Evolutionary conservation across 2,113 vertebrate genomes (phyloP).

Genomic region (Xiphophorus hellerii): DNA sequence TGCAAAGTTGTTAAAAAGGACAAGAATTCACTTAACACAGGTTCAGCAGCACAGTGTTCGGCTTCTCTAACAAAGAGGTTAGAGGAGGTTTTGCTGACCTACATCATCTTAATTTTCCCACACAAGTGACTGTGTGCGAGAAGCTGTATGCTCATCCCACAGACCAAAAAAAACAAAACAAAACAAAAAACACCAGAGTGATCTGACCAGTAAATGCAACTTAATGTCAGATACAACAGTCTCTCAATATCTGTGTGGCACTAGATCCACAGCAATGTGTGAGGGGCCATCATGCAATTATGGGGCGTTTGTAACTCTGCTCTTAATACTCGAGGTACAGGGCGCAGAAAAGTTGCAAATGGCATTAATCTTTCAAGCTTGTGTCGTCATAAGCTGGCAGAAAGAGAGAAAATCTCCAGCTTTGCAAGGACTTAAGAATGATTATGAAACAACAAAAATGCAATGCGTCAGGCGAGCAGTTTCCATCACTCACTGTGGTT

Average conservation of each 20-base stretch:
- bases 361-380: slow-evolving; percentile 70
- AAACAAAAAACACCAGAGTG: slow-evolving; percentile 13
- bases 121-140: slow-evolving; percentile 2
- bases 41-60: background rate
- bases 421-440: slow-evolving; percentile 67
- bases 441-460: slow-evolving; percentile 71
- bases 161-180: slow-evolving; percentile 15
- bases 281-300: slow-evolving; percentile 53
- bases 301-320: slow-evolving; percentile 42
- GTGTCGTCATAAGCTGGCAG: slow-evolving; percentile 59
- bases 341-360: slow-evolving; percentile 63
- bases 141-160: slow-evolving; percentile 4
- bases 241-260: slow-evolving; percentile 40
- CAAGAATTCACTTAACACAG: background rate
- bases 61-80: background rate
- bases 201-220: slow-evolving; percentile 28
- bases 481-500: slow-evolving; percentile 54
- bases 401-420: slow-evolving; percentile 67
- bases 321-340: slow-evolving; percentile 53
- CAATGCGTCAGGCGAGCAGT: slow-evolving; percentile 46
- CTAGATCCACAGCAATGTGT: slow-evolving; percentile 29
- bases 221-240: slow-evolving; percentile 15
- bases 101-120: background rate
- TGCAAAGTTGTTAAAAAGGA: background rate
- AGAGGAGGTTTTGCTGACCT: background rate